A percentile compares a stretch with the other conserved stretches of the same genome.
phyloP scores from a whole-genome alignment of 1,140 invertebrate genomes.

The Drosophila mojavensis region DNA sequence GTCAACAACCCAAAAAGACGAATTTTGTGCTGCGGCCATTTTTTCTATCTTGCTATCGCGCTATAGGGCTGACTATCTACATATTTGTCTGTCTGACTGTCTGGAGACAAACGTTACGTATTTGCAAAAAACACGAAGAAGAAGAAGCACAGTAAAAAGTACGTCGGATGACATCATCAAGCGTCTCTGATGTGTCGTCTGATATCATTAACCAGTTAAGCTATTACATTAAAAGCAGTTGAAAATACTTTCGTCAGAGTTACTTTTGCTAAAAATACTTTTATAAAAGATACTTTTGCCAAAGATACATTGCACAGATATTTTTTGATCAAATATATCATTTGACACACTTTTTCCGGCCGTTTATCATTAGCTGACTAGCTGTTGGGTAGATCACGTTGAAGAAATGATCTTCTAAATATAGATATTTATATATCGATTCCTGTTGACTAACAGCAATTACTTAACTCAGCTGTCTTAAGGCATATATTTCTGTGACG shows the following conservation, averaged over 20 bases:
- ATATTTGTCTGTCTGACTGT: slow-evolving; percentile 12
- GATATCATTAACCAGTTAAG: slow-evolving; percentile 49
- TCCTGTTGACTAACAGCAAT: not conserved
- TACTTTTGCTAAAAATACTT: slow-evolving; percentile 1
- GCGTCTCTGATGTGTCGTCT: slow-evolving; percentile 18
- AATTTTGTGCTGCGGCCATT: not conserved
- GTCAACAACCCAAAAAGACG: slow-evolving; percentile 8
- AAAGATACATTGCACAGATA: no score
- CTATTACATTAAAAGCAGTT: not conserved
- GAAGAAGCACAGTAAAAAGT: not conserved
- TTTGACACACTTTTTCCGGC: not conserved
- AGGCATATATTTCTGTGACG: no score
- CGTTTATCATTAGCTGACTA: no score
- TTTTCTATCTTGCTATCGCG: slow-evolving; percentile 9
- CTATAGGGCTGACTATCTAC: slow-evolving; percentile 14
- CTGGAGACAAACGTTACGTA: slow-evolving; percentile 17
- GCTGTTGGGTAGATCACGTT: not conserved
- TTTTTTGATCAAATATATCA: not conserved
- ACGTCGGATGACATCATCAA: slow-evolving; percentile 57
- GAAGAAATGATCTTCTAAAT: not conserved
- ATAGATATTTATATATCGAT: not conserved
- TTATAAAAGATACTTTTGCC: not conserved
- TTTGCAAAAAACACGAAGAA: slow-evolving; percentile 1
- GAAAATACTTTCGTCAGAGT: not conserved
- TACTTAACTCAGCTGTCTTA: no score